Percentiles rank a stretch among this genome's conserved stretches.
phyloP scores from a whole-genome alignment of 2,797 vertebrate species.

The Sciurus vulgaris region DNA sequence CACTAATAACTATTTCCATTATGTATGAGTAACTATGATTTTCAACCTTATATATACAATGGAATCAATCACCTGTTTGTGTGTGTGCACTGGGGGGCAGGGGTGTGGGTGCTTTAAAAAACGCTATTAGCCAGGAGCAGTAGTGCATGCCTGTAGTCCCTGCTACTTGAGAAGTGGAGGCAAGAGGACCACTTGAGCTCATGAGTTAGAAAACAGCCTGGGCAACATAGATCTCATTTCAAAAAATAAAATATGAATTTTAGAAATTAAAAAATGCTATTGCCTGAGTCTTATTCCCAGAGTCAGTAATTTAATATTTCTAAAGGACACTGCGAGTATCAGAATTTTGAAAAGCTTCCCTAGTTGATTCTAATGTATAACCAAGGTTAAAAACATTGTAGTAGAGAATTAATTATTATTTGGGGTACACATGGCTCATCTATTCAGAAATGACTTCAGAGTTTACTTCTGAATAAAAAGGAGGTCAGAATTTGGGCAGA shows the following conservation, averaged over 20 bases:
- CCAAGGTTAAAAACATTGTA: slow-evolving; percentile 19
- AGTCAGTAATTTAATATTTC: not conserved
- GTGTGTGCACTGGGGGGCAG: no score
- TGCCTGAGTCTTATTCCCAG: not conserved
- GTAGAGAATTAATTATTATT: slow-evolving; percentile 42
- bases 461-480: slow-evolving; percentile 56
- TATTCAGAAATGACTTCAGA: slow-evolving; percentile 41
- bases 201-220: not conserved
- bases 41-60: slow-evolving; percentile 46
- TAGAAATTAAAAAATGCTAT: not conserved
- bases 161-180: no score
- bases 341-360: slow-evolving; percentile 48
- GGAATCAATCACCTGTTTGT: not conserved
- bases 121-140: not conserved
- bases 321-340: not conserved
- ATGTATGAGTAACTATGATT: slow-evolving; percentile 17
- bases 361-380: slow-evolving; percentile 21
- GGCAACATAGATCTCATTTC: not conserved
- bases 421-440: slow-evolving; percentile 17
- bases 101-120: not conserved
- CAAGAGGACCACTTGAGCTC: not conserved
- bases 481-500: slow-evolving; percentile 1
- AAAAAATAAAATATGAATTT: not conserved
- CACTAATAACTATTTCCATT: slow-evolving; percentile 45
- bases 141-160: not conserved